phyloP scores from a whole-genome alignment of 2,797 vertebrate genomes.

The Oreochromis grahami region DNA sequence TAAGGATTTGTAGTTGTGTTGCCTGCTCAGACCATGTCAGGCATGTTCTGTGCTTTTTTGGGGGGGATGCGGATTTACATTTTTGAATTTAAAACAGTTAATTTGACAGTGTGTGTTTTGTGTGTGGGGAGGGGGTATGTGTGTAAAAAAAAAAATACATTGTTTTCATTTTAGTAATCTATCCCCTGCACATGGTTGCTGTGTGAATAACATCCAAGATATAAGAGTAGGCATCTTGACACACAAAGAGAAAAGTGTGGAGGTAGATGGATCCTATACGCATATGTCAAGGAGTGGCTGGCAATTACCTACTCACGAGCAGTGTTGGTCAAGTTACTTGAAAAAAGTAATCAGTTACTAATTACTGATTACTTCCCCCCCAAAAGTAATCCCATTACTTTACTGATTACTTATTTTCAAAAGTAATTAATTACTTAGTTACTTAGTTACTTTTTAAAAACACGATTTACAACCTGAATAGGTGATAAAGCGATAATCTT shows the following conservation, averaged over 20 bases:
- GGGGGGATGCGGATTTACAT: not conserved
- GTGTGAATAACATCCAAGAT: not conserved
- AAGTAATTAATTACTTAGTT: no score
- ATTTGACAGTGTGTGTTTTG: not conserved
- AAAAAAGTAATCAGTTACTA: no score
- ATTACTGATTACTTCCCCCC: no score
- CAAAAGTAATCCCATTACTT: no score
- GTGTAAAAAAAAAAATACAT: not conserved
- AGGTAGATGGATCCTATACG: not conserved
- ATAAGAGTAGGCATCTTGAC: not conserved
- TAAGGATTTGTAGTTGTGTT: conserved; percentile 16
- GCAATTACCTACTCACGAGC: not conserved
- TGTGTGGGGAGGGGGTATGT: not conserved
- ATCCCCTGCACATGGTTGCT: not conserved
- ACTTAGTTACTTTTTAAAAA: no score
- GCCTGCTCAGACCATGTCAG: not conserved
- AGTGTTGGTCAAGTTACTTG: no score
- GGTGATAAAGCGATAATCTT: no score
- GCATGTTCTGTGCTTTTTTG: not conserved
- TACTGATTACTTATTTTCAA: no score
- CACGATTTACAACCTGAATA: no score
- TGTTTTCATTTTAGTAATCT: not conserved
- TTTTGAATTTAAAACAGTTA: not conserved
- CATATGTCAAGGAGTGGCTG: not conserved
- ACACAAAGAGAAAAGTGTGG: not conserved